Evolutionary conservation across 2,797 vertebrate genomes (phyloP), one percentile per base, ranked within the genome.

Genomic region (Sphenodon punctatus): DNA sequence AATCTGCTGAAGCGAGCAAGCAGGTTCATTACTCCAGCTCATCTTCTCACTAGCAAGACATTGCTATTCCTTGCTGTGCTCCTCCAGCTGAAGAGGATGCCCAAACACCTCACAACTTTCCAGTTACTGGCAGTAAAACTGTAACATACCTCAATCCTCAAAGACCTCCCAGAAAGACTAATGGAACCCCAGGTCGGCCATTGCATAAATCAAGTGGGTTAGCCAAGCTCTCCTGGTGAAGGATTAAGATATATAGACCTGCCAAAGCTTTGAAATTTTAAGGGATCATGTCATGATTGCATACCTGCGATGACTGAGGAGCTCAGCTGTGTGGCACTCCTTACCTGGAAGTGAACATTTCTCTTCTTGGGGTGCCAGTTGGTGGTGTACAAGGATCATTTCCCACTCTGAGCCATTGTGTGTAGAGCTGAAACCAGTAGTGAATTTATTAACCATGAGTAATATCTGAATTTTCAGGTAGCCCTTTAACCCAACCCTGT

Each of bases 141-240:
- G 69, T 78, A 88, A 90, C 80, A 87, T 90, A 69, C 53, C 43
- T 69, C 27, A 17, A 64, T 80, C 84, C 89, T 87, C 79, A 19
- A 73, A 78, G 88, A 87, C 75, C 67, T 87, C 79, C n/a, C 36
- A 82, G 48, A 80, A 79, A 89, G 89, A 90, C 78, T 89, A 87
- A 90, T 89, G 84, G 82, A 39, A 82, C 61, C 67, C 76, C 63
- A 39, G 89, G 87, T 89, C 84, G 89, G 79, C 84, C 89, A 89
- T 70, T 32, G 76, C 82, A 90, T 90, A 85, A 89, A 89, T 90
- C 89, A 90, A 43, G 34, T 87, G 78, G 80, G 83, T 89, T 87
- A 89, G 79, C 82, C 30, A 14, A n/a, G 53, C 61, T 87, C 58
- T 73, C 79, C 66, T 83, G 89, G 87, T 82, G 85, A 68, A 89